These are phyloP conservation scores for Dipodomys merriami DNA, from an alignment of 2,113 vertebrate species.

Conservation along the genomic window DNA sequence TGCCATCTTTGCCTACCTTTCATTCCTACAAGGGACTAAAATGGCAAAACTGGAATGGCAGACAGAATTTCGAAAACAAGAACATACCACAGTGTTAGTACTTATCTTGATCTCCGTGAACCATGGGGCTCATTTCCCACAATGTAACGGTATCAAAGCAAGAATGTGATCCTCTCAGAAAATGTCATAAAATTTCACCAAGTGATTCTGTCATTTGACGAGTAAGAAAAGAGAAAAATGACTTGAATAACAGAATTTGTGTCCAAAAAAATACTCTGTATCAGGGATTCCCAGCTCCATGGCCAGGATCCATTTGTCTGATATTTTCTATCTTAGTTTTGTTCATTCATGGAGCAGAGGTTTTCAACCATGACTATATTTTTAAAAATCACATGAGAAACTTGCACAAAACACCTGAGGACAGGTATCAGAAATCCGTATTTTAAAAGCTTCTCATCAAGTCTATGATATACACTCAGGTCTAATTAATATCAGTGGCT, in stretches of 20 bases:
- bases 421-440: background rate
- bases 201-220: background rate
- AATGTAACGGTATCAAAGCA: background rate
- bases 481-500: background rate
- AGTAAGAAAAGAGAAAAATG: background rate
- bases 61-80: conserved; percentile 4
- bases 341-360: background rate
- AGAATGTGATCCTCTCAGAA: background rate
- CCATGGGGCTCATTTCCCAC: background rate
- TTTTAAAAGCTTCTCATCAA: conserved; percentile 28
- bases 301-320: background rate
- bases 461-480: background rate
- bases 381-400: background rate
- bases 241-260: background rate
- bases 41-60: background rate
- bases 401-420: no score
- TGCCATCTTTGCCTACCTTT: background rate
- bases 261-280: background rate
- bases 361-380: background rate
- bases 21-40: conserved; percentile 43
- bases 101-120: conserved; percentile 39
- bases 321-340: conserved; percentile 2
- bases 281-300: background rate
- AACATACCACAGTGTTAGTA: background rate
- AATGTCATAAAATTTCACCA: background rate